Base-by-base conservation (phyloP, 2,113 vertebrate species). In the Crotalus helleri region DNA sequence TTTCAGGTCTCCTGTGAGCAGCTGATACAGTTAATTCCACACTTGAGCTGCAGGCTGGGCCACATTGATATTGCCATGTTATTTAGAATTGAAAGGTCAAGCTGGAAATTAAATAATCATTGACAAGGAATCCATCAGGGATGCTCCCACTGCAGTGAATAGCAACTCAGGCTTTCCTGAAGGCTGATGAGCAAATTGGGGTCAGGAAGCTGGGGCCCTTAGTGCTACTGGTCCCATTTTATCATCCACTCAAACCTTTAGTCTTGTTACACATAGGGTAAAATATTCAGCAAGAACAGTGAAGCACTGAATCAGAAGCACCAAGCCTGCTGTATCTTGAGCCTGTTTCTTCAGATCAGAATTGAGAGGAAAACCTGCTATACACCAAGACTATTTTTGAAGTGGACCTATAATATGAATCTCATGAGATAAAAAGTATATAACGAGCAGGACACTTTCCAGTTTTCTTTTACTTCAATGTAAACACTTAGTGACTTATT, bases 21-120 rank as follows among this genome's bases (percentile, higher is more conserved):
- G 91, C 94, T 96, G 97, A 97, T 97, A 97, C 96, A 97, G 97
- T 96, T 97, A 95, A 96, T 97, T 97, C 96, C 95, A 93, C 93
- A 95, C 91, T 91, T 93, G 94, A 96, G 96, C 97, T 96, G 97
- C 93, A 88, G 95, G 95, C 97, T 96, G 96, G 95, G 95, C 95
- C 0, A 64, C 12, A 33, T 96, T 96, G 97, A 98, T 97, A 98
- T 95, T 96, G 95, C 96, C 17, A 93, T 97, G 97, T 97, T 98
- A 97, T 97, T 98, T 97, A 97, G 96, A 96, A 97, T 94, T 94
- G 96, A 98, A 98, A 98, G 97, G 97, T 98, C 97, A 98, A 95
- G 96, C 94, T 94, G 94, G 96, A 96, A 97, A 97, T 95, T 97
- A 98, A 98, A 98, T 98, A 98, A 98, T 97, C 98, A 98, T 97